phyloP scores from a whole-genome alignment of 2,888 invertebrate species.

The Cheilosia vulpina region DNA sequence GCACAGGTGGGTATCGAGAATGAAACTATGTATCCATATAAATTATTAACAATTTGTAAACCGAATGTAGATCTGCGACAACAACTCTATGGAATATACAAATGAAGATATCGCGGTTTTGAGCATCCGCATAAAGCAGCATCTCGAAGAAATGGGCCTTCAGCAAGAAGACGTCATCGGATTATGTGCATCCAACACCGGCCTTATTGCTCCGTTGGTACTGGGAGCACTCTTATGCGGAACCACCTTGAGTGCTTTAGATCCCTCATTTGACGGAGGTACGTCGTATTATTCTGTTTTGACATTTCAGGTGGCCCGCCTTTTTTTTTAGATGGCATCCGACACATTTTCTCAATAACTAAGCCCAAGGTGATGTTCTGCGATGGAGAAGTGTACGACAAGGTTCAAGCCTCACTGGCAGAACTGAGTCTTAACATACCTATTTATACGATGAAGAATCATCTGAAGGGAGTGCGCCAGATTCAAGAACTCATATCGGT shows the following conservation, averaged over 20 bases:
- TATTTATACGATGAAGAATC: slow-evolving; percentile 76
- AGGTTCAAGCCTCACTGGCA: slow-evolving; percentile 64
- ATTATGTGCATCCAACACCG: slow-evolving; percentile 80
- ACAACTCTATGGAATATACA: slow-evolving; percentile 79
- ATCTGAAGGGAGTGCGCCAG: slow-evolving; percentile 62
- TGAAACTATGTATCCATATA: no score
- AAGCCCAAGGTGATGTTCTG: slow-evolving; percentile 82
- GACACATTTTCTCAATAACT: slow-evolving; percentile 80
- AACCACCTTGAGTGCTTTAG: slow-evolving; percentile 24
- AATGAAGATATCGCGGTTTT: slow-evolving; percentile 80
- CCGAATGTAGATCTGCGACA: slow-evolving; percentile 79
- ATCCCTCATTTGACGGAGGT: slow-evolving; percentile 55
- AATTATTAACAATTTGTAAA: not conserved
- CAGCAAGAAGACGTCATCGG: slow-evolving; percentile 81
- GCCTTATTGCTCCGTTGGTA: slow-evolving; percentile 80
- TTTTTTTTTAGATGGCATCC: slow-evolving; percentile 77
- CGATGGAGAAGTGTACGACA: slow-evolving; percentile 79
- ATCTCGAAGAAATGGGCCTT: slow-evolving; percentile 77
- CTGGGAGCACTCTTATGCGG: slow-evolving; percentile 76
- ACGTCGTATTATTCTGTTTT: not conserved
- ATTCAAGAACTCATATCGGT: slow-evolving; percentile 68
- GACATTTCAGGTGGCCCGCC: no score
- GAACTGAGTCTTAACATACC: slow-evolving; percentile 57
- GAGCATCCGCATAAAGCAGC: slow-evolving; percentile 81
- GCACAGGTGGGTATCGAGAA: slow-evolving; percentile 5